A percentile compares a stretch with the other conserved stretches of the same genome.
Evolutionary conservation across 1,140 invertebrate species (phyloP).

Genomic region (Heterodera schachtii): DNA sequence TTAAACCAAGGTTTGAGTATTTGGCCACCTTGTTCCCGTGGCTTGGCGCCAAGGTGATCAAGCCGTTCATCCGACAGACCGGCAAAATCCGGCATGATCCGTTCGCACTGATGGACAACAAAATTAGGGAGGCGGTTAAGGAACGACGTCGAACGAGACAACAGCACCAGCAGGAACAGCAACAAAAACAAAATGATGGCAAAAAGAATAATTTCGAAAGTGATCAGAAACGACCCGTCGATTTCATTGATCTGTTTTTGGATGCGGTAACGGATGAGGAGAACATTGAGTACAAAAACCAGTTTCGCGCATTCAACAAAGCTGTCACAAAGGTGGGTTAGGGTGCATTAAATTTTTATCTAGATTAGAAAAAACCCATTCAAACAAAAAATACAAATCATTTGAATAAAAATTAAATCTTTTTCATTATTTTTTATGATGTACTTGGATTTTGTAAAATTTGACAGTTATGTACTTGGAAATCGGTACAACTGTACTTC

Average conservation of each 20-base stretch:
- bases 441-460: too few species aligned
- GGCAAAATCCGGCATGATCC: slow-evolving; percentile 16
- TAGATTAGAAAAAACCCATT: too few species aligned
- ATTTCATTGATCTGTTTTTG: slow-evolving; percentile 28
- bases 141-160: slow-evolving; percentile 5
- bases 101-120: background rate
- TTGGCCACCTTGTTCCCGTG: background rate
- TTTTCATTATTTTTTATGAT: too few species aligned
- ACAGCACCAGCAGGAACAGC: background rate
- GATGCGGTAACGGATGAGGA: slow-evolving; percentile 1
- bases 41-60: background rate
- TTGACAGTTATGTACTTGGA: too few species aligned
- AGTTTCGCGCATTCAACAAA: slow-evolving; percentile 9
- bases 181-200: slow-evolving; percentile 13
- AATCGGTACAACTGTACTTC: too few species aligned
- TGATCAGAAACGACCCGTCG: slow-evolving; percentile 3
- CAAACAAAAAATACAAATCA: too few species aligned
- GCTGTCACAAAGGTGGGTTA: background rate
- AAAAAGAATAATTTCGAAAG: slow-evolving; percentile 12
- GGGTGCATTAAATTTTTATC: too few species aligned
- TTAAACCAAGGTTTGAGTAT: background rate
- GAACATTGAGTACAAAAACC: background rate
- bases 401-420: too few species aligned
- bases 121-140: slow-evolving; percentile 1
- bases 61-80: background rate